phyloP scores from a whole-genome alignment of 2,113 vertebrate genomes.

The Ochotona princeps region DNA sequence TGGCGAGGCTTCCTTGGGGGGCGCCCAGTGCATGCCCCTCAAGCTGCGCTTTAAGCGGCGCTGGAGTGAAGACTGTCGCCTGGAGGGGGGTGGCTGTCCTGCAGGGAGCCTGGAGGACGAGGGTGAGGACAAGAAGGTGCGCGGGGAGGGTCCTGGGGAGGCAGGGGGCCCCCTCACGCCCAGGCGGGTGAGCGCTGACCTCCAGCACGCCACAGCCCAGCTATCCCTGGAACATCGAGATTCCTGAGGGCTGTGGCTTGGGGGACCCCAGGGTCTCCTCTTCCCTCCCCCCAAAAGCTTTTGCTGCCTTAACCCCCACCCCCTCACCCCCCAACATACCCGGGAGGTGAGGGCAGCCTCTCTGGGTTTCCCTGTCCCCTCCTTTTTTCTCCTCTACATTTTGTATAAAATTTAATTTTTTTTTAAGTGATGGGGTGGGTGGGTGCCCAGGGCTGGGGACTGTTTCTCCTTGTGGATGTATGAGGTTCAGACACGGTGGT shows the following conservation, averaged over 20 bases:
- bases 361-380: not conserved
- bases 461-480: constrained; percentile 45
- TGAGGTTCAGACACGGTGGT: constrained; percentile 64
- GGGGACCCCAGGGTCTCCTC: constrained; percentile 3
- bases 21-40: constrained; percentile 91
- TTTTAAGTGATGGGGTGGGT: constrained; percentile 73
- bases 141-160: constrained; percentile 74
- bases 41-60: constrained; percentile 95
- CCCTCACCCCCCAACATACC: not conserved
- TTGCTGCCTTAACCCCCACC: constrained; percentile 77
- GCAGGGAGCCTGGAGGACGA: constrained; percentile 91
- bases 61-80: constrained; percentile 94
- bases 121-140: constrained; percentile 84
- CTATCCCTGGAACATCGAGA: constrained; percentile 92
- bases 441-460: constrained; percentile 66
- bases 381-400: constrained; percentile 34
- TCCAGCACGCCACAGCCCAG: constrained; percentile 93
- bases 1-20: constrained; percentile 33
- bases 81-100: constrained; percentile 88
- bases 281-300: constrained; percentile 59
- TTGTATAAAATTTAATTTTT: constrained; percentile 78
- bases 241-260: constrained; percentile 84
- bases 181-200: constrained; percentile 90
- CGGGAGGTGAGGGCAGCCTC: constrained; percentile 71
- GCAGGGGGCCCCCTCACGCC: constrained; percentile 78